phyloP scores from a whole-genome alignment of 2,113 vertebrate species.

The Irena cyanogastra region DNA sequence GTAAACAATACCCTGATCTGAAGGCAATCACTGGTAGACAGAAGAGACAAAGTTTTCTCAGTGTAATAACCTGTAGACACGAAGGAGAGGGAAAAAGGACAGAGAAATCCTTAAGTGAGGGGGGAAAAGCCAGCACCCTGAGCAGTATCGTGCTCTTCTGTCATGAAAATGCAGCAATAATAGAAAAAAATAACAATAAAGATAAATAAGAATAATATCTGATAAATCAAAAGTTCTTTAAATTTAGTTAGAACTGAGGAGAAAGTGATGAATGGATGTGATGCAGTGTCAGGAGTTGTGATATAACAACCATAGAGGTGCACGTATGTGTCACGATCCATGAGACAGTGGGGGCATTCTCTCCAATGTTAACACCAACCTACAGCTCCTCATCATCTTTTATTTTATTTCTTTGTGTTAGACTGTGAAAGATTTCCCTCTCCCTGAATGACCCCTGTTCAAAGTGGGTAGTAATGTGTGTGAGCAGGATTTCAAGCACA shows the following conservation, averaged over 20 bases:
- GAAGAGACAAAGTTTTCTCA: neutral
- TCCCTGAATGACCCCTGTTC: neutral
- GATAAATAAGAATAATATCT: neutral
- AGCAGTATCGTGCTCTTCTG: neutral
- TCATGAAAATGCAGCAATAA: neutral
- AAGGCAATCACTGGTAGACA: constrained; percentile 1
- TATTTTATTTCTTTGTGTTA: neutral
- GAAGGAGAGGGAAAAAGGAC: neutral
- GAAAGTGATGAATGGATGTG: neutral
- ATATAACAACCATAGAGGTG: neutral
- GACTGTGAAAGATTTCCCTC: neutral
- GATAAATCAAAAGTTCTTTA: neutral
- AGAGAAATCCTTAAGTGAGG: neutral
- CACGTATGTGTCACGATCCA: neutral
- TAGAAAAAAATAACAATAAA: neutral
- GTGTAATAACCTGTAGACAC: neutral
- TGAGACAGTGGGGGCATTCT: neutral
- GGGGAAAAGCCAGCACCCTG: neutral
- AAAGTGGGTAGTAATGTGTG: neutral
- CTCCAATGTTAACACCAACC: neutral
- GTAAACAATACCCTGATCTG: constrained; percentile 26
- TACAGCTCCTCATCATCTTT: neutral
- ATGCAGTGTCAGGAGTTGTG: neutral
- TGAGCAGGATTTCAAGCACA: neutral
- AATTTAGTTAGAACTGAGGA: neutral